These are phyloP conservation scores for Callipepla squamata DNA, from an alignment of 2,113 vertebrate genomes.

Conservation along the genomic window DNA sequence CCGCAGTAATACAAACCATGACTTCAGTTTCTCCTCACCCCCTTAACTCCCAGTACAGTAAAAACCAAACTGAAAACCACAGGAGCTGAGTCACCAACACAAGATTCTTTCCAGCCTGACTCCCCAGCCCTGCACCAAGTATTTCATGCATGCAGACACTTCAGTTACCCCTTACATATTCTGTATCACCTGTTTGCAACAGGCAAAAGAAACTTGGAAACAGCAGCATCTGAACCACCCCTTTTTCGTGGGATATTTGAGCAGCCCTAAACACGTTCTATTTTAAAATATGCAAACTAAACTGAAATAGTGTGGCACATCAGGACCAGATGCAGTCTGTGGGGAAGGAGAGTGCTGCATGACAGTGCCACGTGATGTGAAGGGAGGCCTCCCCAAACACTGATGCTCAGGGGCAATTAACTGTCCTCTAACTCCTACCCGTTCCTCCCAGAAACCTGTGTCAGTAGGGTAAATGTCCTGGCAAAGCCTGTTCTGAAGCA, in stretches of 20 bases:
- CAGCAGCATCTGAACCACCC: not conserved
- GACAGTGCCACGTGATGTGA: not conserved
- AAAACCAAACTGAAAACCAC: not conserved
- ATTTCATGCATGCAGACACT: not conserved
- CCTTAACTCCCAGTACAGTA: not conserved
- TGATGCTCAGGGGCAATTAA: not conserved
- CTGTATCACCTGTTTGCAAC: not conserved
- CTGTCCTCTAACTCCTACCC: not conserved
- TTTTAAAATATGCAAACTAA: not conserved
- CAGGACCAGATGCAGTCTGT: not conserved
- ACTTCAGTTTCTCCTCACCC: not conserved
- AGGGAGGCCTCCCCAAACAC: not conserved
- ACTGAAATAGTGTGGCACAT: not conserved
- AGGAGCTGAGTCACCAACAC: not conserved
- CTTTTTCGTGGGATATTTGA: not conserved
- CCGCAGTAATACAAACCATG: rapidly evolving
- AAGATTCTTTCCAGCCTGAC: not conserved
- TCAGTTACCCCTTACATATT: not conserved
- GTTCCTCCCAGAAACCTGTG: not conserved
- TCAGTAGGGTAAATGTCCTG: not conserved
- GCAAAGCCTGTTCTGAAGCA: not conserved
- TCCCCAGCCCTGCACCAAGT: rapidly evolving
- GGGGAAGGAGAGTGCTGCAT: not conserved
- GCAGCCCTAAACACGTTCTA: not conserved
- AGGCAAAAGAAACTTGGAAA: not conserved